These are phyloP conservation scores for Chelon auratus DNA, from an alignment of 2,797 vertebrate genomes.

Conservation along the genomic window DNA sequence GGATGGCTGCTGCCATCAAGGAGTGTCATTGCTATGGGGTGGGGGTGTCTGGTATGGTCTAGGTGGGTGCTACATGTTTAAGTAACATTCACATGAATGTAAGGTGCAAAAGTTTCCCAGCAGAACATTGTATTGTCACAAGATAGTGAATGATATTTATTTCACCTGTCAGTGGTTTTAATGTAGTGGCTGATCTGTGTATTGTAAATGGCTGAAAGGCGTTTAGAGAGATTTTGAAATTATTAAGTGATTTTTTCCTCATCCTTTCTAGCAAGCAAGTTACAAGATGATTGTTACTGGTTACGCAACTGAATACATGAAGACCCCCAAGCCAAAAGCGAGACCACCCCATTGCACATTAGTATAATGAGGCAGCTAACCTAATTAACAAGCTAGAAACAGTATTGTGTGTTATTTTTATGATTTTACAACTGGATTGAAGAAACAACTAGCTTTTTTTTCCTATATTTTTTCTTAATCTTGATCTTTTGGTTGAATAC, in stretches of 20 bases:
- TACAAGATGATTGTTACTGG: neutral
- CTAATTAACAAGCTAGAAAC: neutral
- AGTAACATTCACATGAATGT: too few species aligned
- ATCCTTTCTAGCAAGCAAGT: neutral
- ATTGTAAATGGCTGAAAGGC: too few species aligned
- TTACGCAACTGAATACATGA: neutral
- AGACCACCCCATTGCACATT: neutral
- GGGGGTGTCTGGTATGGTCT: too few species aligned
- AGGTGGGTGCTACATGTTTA: too few species aligned
- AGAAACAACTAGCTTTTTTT: conserved; percentile 3
- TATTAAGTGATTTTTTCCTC: neutral
- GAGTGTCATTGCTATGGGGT: too few species aligned
- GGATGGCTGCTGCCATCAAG: too few species aligned
- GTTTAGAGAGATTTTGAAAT: neutral
- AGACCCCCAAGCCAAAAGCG: neutral
- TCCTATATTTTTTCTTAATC: conserved; percentile 1
- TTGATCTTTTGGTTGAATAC: conserved; percentile 22
- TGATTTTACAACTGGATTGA: neutral
- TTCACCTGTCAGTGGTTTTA: too few species aligned
- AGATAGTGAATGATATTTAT: too few species aligned
- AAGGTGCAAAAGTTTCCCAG: too few species aligned
- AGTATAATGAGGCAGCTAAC: neutral
- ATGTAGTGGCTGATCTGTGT: too few species aligned
- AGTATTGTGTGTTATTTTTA: neutral
- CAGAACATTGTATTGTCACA: too few species aligned